Evolutionary conservation across 2,113 vertebrate genomes (phyloP), one percentile per base, ranked within the genome.

Genomic region (Trichechus manatus): DNA sequence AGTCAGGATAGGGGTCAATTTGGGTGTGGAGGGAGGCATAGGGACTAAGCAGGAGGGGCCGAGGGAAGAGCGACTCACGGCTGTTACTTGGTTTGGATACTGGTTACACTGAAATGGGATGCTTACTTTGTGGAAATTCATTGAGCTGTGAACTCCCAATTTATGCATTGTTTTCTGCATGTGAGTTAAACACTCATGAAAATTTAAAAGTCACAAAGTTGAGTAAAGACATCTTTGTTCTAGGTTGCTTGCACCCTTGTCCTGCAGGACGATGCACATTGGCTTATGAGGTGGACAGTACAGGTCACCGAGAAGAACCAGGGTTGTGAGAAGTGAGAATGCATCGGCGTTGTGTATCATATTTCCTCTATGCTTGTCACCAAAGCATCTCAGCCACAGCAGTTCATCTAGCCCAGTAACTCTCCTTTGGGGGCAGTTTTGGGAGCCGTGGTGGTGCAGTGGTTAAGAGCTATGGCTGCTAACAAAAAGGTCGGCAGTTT

Each of bases 311-410:
- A 53, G 39, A 2, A 25, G 0, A 23, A 14, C 0, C 0, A 3
- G 53, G 75, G 5, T 36, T 1, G 0, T 0, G 42, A 14, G 42
- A 33, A 4, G 4, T 0, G 6, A 25, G 14, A 36, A 17, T 1
- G 6, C 14, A 0, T 1, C 20, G 33, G 20, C 15, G 3, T 0
- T 29, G 13, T 44, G 3, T 1, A 0, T 11, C 4, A 7, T 22
- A 3, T 29, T 11, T 63, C 29, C 36, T 31, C 61, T 17, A 0
- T 3, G 0, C 17, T 27, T 1, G 13, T n/a, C 78, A 14, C 63
- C 22, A 31, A 15, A 29, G 25, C 19, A 2, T 1, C 19, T 53
- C 2, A 0, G 2, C 7, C n/a, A 3, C 0, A 10, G 70, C 1
- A 0, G 31, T 6, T 11, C 77, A n/a, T 61, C 59, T 6, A 61